Percentiles rank a stretch among this genome's conserved stretches.
These are phyloP conservation scores for Pristionchus entomophagus DNA, from an alignment of 2,888 invertebrate genomes.

Conservation along the genomic window DNA sequence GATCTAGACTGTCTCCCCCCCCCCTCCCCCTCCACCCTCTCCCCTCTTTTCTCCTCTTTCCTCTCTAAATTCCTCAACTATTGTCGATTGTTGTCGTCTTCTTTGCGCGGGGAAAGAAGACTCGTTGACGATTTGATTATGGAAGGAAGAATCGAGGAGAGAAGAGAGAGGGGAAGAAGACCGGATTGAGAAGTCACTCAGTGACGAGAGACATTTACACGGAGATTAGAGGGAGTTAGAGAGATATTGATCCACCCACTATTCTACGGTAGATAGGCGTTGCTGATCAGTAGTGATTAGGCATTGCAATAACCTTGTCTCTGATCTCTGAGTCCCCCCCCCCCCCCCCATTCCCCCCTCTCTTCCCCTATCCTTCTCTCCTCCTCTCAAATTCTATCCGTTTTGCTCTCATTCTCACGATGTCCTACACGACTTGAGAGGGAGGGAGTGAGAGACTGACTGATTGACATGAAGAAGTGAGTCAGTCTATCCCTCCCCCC, in stretches of 20 bases:
- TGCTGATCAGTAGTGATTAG: not conserved
- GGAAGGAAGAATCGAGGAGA: constrained; percentile 35
- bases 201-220: constrained; percentile 32
- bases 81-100: constrained; percentile 43
- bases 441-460: constrained; percentile 30
- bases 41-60: not conserved
- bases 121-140: constrained; percentile 46
- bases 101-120: constrained; percentile 27
- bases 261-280: not conserved
- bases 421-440: constrained; percentile 35
- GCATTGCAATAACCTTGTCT: not conserved
- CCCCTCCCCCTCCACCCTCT: not conserved
- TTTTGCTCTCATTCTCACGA: constrained; percentile 42
- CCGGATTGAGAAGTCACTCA: not conserved
- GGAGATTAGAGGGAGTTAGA: not conserved
- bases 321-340: not conserved
- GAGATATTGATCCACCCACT: no score
- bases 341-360: not conserved
- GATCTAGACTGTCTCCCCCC: not conserved
- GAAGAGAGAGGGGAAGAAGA: not conserved
- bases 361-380: not conserved
- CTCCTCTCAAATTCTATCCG: not conserved
- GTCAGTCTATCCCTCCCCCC: constrained; percentile 5
- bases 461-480: constrained; percentile 40
- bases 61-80: constrained; percentile 42